Base-by-base conservation (phyloP, 1,140 invertebrate species). In the Eueides isabella region DNA sequence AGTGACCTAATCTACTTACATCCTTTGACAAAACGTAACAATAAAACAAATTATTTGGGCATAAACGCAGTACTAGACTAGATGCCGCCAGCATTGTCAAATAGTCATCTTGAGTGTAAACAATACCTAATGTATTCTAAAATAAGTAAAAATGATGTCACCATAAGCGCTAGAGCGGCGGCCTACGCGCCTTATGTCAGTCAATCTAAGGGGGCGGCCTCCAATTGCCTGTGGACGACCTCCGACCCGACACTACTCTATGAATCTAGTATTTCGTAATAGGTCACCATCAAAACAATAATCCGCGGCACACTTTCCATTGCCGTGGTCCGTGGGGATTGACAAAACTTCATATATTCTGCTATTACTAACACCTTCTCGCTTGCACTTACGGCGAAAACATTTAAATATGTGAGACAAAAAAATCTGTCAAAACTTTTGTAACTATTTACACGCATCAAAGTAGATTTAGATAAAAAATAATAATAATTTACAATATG, bases 221-320 rank as follows among this genome's bases (percentile, higher is more conserved):
- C 38, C 77, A 79, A 82, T 84, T 83, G 74, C 68, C 67, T 68
- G 48, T 44, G 61, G 28, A 63, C 67, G 84, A 85, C 82, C 84
- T 81, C 80, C 70, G 72, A 77, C 75, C 78, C 65, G 65, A 72
- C 81, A 75, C 73, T 66, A 74, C 64, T 74, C 73, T 81, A 81
- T 65, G 75, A 81, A 79, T 80, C 80, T 78, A 78, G 76, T 78
- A 89, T 90, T 89, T 89, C 89, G 83, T 88, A 89, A 91, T 86
- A 89, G 81, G 80, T 85, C 84, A 81, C 78, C 80, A 86, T 76
- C 86, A 89, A 89, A 91, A 91, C 87, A 91, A 88, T 90, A 90
- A 89, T 88, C 86, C 76, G 78, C 83, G 83, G 80, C 89, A 90
- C 78, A 91, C 87, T 90, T 91, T 91, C 86, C 79, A 85, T 80